Conservation (phyloP, 2,888 invertebrate genomes). For the Dryadula phaetusa region DNA sequence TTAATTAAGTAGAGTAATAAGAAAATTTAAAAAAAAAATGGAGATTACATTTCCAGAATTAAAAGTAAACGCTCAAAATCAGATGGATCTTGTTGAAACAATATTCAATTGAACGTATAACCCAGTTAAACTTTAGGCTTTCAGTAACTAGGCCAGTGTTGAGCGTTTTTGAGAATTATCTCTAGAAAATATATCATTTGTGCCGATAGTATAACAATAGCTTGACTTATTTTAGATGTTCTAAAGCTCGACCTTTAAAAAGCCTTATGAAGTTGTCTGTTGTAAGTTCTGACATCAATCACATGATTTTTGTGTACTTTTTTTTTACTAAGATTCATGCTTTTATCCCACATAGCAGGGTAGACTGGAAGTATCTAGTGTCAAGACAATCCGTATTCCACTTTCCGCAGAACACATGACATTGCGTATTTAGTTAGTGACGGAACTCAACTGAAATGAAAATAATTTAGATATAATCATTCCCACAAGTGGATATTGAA, state of each 20-base stretch:
- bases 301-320: neutral
- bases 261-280: neutral
- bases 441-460: too few relatives aligned
- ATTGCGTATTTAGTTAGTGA: too few relatives aligned
- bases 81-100: slow-evolving; percentile 10
- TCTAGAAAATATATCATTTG: slow-evolving; percentile 14
- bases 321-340: too few relatives aligned
- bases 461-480: too few relatives aligned
- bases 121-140: slow-evolving; percentile 7
- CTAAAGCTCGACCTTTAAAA: neutral
- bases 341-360: too few relatives aligned
- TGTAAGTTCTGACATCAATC: neutral
- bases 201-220: slow-evolving; percentile 19
- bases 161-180: neutral
- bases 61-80: neutral
- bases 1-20: neutral
- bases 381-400: too few relatives aligned
- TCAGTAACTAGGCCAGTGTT: slow-evolving; percentile 15
- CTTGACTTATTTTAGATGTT: slow-evolving; percentile 11
- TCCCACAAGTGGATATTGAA: too few relatives aligned
- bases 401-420: too few relatives aligned
- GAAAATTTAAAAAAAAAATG: neutral
- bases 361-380: too few relatives aligned
- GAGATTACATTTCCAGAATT: neutral
- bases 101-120: slow-evolving; percentile 18